Conservation (phyloP, 2,888 invertebrate genomes). For the Caenorhabditis sp. region DNA sequence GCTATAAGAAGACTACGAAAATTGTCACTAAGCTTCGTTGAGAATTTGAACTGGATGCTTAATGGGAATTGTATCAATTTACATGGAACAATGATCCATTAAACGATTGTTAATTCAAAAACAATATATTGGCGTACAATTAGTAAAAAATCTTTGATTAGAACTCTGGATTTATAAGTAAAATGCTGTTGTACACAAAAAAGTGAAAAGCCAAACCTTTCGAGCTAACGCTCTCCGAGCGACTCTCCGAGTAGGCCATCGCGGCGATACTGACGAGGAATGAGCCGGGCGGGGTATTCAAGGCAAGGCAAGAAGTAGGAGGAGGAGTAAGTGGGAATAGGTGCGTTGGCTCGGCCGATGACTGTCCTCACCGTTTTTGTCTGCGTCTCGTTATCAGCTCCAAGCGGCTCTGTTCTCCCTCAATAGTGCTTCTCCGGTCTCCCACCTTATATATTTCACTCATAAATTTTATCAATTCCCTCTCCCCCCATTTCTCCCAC, state of each 20-base stretch:
- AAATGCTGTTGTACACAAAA: too few relatives aligned
- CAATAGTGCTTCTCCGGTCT: constrained; percentile 50
- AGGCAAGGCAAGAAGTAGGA: constrained; percentile 32
- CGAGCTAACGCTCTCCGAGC: constrained; percentile 60
- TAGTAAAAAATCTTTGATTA: too few relatives aligned
- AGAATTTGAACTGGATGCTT: too few relatives aligned
- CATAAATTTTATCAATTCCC: constrained; percentile 63
- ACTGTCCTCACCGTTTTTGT: constrained; percentile 54
- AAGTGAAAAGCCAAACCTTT: constrained; percentile 39
- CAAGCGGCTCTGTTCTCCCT: constrained; percentile 50
- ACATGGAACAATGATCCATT: too few relatives aligned
- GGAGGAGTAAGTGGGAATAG: constrained; percentile 35
- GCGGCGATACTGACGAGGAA: constrained; percentile 58
- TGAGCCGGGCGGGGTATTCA: constrained; percentile 37
- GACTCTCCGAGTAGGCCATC: constrained; percentile 63
- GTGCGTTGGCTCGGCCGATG: constrained; percentile 59
- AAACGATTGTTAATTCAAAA: too few relatives aligned
- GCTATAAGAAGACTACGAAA: constrained; percentile 5
- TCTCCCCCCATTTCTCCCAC: constrained; percentile 20
- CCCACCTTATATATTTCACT: constrained; percentile 53
- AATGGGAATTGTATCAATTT: too few relatives aligned
- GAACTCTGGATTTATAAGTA: too few relatives aligned
- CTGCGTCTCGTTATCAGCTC: constrained; percentile 49
- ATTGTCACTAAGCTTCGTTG: not conserved
- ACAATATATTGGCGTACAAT: too few relatives aligned